phyloP scores from a whole-genome alignment of 2,113 vertebrate species.

The Atrichornis clamosus region DNA sequence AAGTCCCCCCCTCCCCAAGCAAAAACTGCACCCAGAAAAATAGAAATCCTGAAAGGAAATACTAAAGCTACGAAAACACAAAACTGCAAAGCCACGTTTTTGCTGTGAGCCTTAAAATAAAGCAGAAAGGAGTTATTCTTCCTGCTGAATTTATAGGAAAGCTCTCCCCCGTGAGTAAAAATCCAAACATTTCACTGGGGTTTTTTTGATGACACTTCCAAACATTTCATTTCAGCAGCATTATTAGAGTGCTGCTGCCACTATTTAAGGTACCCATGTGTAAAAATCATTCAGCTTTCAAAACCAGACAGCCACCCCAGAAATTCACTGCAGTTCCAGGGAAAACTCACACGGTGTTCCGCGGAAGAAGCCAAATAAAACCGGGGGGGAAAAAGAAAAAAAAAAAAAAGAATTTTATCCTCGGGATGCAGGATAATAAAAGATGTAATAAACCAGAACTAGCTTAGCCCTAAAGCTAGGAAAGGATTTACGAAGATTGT shows the following conservation, averaged over 20 bases:
- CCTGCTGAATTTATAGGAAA: background rate
- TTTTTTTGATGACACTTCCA: background rate
- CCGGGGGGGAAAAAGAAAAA: background rate
- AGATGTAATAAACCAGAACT: constrained; percentile 26
- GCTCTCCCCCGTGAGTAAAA: background rate
- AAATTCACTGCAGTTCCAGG: background rate
- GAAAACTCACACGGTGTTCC: background rate
- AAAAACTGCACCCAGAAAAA: background rate
- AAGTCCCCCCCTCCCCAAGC: background rate
- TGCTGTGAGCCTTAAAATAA: background rate
- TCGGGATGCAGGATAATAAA: background rate
- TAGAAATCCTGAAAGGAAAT: background rate
- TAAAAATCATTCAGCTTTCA: background rate
- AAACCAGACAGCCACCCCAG: background rate
- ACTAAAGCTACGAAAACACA: accelerated
- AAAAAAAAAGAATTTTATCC: background rate
- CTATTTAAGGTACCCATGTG: background rate
- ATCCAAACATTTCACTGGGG: background rate
- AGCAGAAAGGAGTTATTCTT: background rate
- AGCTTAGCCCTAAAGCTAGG: background rate
- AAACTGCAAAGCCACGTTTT: background rate
- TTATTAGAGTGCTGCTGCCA: background rate
- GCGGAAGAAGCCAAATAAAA: background rate
- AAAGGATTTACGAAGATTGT: constrained; percentile 69
- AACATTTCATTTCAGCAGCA: background rate